A percentile compares a stretch with the other conserved stretches of the same genome.
Evolutionary conservation across 1,140 invertebrate species (phyloP).

Genomic region (Glossosoma conforme): DNA sequence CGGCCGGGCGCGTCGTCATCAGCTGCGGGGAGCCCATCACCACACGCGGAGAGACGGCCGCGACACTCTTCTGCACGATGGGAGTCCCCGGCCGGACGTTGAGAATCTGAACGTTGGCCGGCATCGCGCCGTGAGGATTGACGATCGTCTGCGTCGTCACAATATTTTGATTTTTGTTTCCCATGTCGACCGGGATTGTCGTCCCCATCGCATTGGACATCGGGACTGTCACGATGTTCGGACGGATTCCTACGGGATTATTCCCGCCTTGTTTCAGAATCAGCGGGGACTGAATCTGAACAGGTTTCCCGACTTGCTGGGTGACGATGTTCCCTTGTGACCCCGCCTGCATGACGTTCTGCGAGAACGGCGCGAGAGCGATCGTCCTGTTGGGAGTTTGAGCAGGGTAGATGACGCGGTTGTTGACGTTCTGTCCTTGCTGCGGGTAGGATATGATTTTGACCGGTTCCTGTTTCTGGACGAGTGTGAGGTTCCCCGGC

Average conservation of each 20-base stretch:
- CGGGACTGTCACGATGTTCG: conserved; percentile 63
- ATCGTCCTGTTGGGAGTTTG: conserved; percentile 57
- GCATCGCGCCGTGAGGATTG: conserved; percentile 57
- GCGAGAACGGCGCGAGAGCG: conserved; percentile 42
- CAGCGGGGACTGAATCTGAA: conserved; percentile 57
- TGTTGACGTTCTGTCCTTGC: conserved; percentile 34
- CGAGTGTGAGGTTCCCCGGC: conserved; percentile 35
- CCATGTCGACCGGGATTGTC: conserved; percentile 48
- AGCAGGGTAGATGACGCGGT: conserved; percentile 45
- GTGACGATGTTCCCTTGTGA: conserved; percentile 41
- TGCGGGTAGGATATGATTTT: conserved; percentile 51
- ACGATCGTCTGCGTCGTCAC: conserved; percentile 54
- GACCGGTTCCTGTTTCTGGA: conserved; percentile 43
- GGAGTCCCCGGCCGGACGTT: conserved; percentile 73
- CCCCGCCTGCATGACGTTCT: conserved; percentile 42
- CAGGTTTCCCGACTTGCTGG: conserved; percentile 52
- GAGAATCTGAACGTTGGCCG: conserved; percentile 78
- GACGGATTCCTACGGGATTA: conserved; percentile 46
- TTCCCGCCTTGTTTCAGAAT: conserved; percentile 63
- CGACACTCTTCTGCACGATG: conserved; percentile 66
- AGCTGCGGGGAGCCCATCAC: conserved; percentile 76
- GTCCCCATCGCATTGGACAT: conserved; percentile 57
- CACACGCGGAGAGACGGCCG: conserved; percentile 66
- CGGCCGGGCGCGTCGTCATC: conserved; percentile 71
- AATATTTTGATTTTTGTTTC: conserved; percentile 50